Percentiles rank a stretch among this genome's conserved stretches.
Evolutionary conservation across 2,113 vertebrate genomes (phyloP).

Genomic region (Synodontis membranacea): DNA sequence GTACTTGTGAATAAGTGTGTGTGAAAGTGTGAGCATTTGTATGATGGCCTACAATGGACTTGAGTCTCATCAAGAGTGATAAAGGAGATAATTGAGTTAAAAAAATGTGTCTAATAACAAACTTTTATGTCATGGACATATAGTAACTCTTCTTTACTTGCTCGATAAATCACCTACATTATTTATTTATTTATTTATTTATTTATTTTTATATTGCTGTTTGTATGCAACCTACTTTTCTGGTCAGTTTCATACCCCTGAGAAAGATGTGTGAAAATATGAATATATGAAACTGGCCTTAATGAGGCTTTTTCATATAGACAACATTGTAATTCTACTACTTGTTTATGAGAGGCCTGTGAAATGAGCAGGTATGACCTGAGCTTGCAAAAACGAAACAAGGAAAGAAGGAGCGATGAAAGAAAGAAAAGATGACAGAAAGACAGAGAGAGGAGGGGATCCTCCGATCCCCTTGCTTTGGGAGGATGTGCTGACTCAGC

Average conservation of each 20-base stretch:
- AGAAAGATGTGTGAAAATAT: neutral
- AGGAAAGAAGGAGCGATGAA: neutral
- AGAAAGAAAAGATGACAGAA: neutral
- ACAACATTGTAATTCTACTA: too few relatives aligned
- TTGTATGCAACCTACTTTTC: neutral
- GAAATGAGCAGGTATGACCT: neutral
- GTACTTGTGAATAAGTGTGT: neutral
- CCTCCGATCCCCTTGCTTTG: conserved; percentile 17
- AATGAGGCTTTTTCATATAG: neutral
- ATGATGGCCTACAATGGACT: neutral
- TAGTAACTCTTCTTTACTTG: neutral
- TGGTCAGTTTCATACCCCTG: neutral
- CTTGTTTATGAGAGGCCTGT: neutral
- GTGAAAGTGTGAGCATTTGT: neutral
- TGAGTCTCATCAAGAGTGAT: neutral
- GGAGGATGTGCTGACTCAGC: conserved; percentile 39
- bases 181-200: too few relatives aligned
- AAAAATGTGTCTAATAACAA: neutral
- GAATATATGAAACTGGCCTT: neutral
- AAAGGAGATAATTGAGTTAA: neutral
- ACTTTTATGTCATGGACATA: neutral
- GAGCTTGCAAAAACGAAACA: neutral
- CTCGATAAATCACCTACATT: neutral
- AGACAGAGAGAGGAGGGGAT: neutral
- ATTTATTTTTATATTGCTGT: too few relatives aligned